phyloP scores from a whole-genome alignment of 2,888 invertebrate species.

The Aporophyla lueneburgensis region DNA sequence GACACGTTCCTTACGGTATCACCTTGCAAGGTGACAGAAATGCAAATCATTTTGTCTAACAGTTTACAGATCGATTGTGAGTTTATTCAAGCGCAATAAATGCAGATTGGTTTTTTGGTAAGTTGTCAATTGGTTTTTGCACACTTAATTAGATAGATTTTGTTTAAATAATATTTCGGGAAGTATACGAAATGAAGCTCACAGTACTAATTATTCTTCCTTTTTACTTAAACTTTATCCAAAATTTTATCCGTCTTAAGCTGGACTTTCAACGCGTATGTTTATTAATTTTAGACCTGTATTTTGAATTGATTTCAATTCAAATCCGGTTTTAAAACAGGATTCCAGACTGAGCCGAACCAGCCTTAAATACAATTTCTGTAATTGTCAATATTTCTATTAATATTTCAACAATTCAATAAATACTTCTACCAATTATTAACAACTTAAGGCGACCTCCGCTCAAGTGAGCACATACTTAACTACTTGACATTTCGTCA shows the following conservation, averaged over 20 bases:
- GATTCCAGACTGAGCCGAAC: slow-evolving; percentile 16
- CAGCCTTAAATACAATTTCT: slow-evolving; percentile 2
- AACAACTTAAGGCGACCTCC: slow-evolving; percentile 31
- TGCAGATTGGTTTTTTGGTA: slow-evolving; percentile 7
- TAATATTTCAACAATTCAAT: slow-evolving; percentile 11
- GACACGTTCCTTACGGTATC: slow-evolving; percentile 22
- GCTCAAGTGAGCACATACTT: slow-evolving; percentile 32
- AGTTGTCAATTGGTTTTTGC: not conserved
- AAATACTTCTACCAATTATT: slow-evolving; percentile 14
- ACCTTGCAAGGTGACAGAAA: slow-evolving; percentile 62
- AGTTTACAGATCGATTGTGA: slow-evolving; percentile 20
- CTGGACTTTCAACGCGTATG: not conserved
- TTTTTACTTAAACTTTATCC: not conserved
- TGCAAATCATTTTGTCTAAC: slow-evolving; percentile 46
- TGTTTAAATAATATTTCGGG: not conserved
- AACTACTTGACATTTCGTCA: slow-evolving; percentile 64
- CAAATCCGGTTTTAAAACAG: slow-evolving; percentile 45
- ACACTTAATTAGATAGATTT: not conserved
- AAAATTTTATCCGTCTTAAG: not conserved
- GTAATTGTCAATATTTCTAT: slow-evolving; percentile 27
- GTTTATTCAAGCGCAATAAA: slow-evolving; percentile 39
- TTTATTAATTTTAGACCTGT: slow-evolving; percentile 3
- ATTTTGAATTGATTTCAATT: slow-evolving; percentile 21
- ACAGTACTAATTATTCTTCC: not conserved
- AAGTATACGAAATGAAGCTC: not conserved